Conservation (phyloP, 2,113 vertebrate genomes). For the Phrynosoma blainvillii region DNA sequence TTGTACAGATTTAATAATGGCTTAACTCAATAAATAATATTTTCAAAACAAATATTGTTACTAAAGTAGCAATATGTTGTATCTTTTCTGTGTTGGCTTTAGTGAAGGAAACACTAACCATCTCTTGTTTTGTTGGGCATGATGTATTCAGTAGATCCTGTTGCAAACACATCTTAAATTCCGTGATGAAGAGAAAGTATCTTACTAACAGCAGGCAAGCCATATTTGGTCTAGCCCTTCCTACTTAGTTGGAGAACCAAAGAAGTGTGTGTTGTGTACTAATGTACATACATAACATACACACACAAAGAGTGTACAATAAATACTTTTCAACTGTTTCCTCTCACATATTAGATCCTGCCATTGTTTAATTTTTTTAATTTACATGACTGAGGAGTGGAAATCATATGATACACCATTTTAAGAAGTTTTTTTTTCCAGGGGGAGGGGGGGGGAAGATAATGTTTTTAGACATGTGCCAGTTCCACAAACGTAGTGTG, state of each 20-base stretch:
- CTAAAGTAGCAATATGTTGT: background rate
- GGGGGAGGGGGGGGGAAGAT: background rate
- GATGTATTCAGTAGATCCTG: background rate
- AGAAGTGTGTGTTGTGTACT: background rate
- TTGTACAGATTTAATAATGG: slow-evolving; percentile 6
- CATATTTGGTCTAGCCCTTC: background rate
- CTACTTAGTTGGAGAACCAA: background rate
- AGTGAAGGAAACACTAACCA: background rate
- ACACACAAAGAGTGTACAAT: too few relatives aligned
- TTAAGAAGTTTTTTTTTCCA: background rate
- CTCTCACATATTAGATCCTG: background rate
- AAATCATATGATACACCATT: background rate
- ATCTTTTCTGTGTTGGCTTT: background rate
- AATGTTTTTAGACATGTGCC: background rate
- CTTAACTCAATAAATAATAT: slow-evolving; percentile 62
- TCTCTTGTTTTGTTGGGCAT: background rate
- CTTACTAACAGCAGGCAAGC: background rate
- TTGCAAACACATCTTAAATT: background rate
- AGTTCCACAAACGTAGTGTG: background rate
- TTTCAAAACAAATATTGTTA: slow-evolving; percentile 17
- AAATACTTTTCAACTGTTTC: background rate
- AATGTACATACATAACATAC: background rate
- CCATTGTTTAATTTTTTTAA: background rate
- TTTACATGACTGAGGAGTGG: background rate
- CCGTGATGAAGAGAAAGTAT: background rate